Percentiles rank a stretch among this genome's conserved stretches.
Evolutionary conservation across 1,140 invertebrate species (phyloP).

Genomic region (Lineus longissimus): DNA sequence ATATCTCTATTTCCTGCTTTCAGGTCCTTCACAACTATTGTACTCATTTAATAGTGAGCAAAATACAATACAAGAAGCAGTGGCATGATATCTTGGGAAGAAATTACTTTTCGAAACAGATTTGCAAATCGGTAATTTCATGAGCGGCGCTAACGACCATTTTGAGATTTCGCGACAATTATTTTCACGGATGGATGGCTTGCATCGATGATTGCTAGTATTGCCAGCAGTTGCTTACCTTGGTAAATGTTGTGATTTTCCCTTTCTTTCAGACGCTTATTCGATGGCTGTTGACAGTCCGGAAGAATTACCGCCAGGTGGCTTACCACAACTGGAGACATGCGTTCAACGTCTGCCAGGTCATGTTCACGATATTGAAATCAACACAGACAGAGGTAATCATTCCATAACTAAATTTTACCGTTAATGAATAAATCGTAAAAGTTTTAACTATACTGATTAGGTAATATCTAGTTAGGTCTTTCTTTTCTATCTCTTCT

Average conservation of each 20-base stretch:
- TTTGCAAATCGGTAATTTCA: background rate
- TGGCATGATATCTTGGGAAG: too few species aligned
- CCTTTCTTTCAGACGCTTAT: conserved; percentile 68
- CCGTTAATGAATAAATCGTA: background rate
- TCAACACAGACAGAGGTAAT: conserved; percentile 97
- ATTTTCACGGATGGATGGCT: background rate
- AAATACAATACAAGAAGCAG: too few species aligned
- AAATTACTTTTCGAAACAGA: too few species aligned
- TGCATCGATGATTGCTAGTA: background rate
- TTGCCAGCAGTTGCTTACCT: conserved; percentile 58
- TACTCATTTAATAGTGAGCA: too few species aligned
- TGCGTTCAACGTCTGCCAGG: conserved; percentile 92
- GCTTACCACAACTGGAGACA: conserved; percentile 99
- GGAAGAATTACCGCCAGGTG: conserved; percentile 95
- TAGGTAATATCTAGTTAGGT: background rate
- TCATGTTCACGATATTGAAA: conserved; percentile 95
- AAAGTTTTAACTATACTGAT: background rate
- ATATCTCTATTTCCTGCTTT: too few species aligned
- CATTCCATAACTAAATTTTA: conserved; percentile 68
- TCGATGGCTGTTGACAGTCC: conserved; percentile 89
- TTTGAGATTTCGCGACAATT: background rate
- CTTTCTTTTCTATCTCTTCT: background rate
- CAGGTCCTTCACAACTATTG: too few species aligned
- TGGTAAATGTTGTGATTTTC: conserved; percentile 76
- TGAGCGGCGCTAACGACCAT: background rate